Evolutionary conservation across 2,888 invertebrate species (phyloP), one percentile per base, ranked within the genome.

Genomic region (Coenonympha arcania): DNA sequence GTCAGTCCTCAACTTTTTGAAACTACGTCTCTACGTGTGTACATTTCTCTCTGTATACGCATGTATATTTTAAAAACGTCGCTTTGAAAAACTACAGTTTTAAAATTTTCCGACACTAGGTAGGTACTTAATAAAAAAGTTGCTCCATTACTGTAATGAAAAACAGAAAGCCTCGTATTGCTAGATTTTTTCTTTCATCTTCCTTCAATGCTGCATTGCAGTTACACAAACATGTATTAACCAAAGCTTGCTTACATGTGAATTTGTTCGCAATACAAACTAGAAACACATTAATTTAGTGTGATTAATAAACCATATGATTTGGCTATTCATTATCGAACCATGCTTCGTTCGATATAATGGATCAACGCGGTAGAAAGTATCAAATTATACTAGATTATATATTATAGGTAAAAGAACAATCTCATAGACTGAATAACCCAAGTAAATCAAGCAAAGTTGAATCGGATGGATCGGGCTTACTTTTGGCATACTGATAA

Each of bases 171-270:
- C 20, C 31, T 8, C 43, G 31, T 20, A 43, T 43, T 43, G 43
- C 43, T 43, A 31, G 31, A 43, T 43, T 43, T 43, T 42, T 43
- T 43, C 43, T 30, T 43, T 31, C 31, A 33, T 43, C 43, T 20
- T 43, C 31, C 20, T 15, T 30, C 43, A 15, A 43, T 43, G 31
- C 43, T 30, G 43, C 43, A 43, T 43, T 43, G 43, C 43, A 43
- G 43, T 31, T 31, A 43, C 42, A 43, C 30, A 31, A 33, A 43
- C 33, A 22, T 22, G n/a, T 39, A 13, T 24, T 15, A 15, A 39
- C 9, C 16, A n/a, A 39, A 24, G 24, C 22, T 11, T n/a, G 6
- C 22, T 39, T 24, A 15, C 22, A 16, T 24, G 15, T 24, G 13
- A 13, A 22, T 13, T 24, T 39, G n/a, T 11, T 36, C 39, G 16